Base-by-base conservation (phyloP, 2,797 vertebrate species). In the Danio jaintianensis region DNA sequence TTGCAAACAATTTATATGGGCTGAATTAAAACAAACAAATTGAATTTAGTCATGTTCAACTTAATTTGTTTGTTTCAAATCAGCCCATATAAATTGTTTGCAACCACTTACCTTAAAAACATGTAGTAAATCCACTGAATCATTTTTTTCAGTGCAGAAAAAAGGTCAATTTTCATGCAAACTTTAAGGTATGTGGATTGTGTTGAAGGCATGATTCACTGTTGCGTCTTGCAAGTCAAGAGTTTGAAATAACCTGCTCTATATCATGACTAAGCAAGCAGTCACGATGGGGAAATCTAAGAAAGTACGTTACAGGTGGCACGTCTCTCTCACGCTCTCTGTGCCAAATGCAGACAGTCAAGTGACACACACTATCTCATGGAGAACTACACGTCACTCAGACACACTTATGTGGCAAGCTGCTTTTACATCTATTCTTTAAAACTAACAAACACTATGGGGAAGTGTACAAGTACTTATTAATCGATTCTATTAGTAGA, bases 281-380 rank as follows among this genome's bases (percentile, higher is more conserved):
- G 74, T 42, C 53, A 58, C 75, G 43, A 69, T 78, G 55, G 5
- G 12, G 64, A 78, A 78, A 78, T 48, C 12, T 5, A 75, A 58
- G 63, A 58, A 66, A 50, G 42, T 78, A 61, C 43, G 64, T 78
- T 61, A 59, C 76, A 69, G 66, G 55, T 48, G 64, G 76, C 76
- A 78, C 76, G 29, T 78, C 64, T 61, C 76, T 48, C 22, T 40
- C 16, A 3, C 1, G 11, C 22, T 10, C 53, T 4, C 18, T 45
- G 48, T 45, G 62, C 75, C 75, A 64, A 56, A 55, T 67, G 20
- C 18, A 75, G n/a, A 45, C 38, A 36, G 61, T 76, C 62, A 76
- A 76, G 38, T 55, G 75, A 76, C 74, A 7, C 43, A 40, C 1
- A 36, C n/a, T 38, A 62, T 50, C 47, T 75, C 29, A 16, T 16